Evolutionary conservation across 92 coral and sea anemone genomes (phyloP), one percentile per base, ranked within the genome.

Genomic region (Palythoa grandis): DNA sequence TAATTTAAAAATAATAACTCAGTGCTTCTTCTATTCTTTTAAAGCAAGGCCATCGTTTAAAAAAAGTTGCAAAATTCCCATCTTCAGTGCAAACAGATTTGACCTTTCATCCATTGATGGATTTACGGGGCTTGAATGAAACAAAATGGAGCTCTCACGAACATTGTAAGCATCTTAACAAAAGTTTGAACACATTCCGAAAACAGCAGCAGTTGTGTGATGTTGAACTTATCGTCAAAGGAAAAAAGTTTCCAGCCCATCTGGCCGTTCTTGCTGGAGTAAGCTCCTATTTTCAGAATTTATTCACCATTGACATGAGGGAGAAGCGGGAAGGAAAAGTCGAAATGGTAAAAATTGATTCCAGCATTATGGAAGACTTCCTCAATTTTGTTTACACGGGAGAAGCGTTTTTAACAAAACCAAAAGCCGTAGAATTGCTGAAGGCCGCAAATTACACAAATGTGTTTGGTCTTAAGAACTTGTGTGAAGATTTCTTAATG

Each of bases 391-490:
- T 79, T 22, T 79, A 79, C 50, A 79, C 84, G 0, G 84, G 84
- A 79, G 84, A 63, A 11, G 84, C 63, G 60, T 66, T 79, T 39
- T 52, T 79, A 43, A 79, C 84, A 22, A 3, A 50, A 39, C 23
- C 10, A 23, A 79, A 79, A 38, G 84, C 84, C 6, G 40, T 79
- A n/a, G 74, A 79, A 63, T 22, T 79, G n/a, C 22, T 79, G 24
- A 63, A 79, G 63, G 84, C 58, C 37, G 84, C 84, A n/a, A 79
- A 79, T 50, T 79, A 79, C 84, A 79, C 84, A 6, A 40, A 65
- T 12, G 3, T 79, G 40, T 40, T 20, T 14, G 20, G 43, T 48
- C 74, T 79, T 63, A 19, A 79, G 11, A 63, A 54, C 57, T 16
- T 79, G 56, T 79, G 84, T 63, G 85, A 80, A 14, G 40, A 47